These are phyloP conservation scores for Sula dactylatra DNA, from an alignment of 2,113 vertebrate genomes.

Conservation along the genomic window DNA sequence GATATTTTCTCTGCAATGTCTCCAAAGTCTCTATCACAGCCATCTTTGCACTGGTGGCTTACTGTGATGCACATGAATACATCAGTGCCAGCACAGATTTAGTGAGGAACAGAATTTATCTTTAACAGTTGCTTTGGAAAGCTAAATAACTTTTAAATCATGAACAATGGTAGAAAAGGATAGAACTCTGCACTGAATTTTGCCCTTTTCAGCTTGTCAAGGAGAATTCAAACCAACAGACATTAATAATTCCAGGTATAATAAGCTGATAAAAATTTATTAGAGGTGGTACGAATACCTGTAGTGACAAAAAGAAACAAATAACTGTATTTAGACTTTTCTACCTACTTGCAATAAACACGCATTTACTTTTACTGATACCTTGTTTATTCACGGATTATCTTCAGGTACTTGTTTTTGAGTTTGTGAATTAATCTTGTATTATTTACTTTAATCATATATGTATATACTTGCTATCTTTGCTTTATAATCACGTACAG, in stretches of 20 bases:
- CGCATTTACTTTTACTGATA: background rate
- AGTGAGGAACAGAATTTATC: background rate
- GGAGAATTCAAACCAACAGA: background rate
- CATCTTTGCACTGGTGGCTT: background rate
- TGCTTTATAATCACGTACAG: background rate
- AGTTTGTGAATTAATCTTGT: background rate
- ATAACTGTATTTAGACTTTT: background rate
- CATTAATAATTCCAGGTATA: background rate
- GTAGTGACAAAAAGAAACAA: background rate
- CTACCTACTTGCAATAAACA: background rate
- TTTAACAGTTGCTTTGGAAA: conserved; percentile 14
- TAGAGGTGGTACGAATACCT: background rate
- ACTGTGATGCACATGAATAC: background rate
- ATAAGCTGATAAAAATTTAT: background rate
- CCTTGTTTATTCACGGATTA: background rate
- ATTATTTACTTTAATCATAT: background rate
- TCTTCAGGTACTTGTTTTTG: background rate
- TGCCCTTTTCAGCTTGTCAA: background rate
- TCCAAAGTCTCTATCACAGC: background rate
- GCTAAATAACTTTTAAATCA: background rate
- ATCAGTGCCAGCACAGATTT: background rate
- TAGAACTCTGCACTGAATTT: background rate
- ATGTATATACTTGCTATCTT: background rate
- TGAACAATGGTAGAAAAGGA: background rate
- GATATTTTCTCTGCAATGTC: background rate